Evolutionary conservation across 2,888 invertebrate genomes (phyloP), one percentile per base, ranked within the genome.

Genomic region (Caenorhabditis panamensis): DNA sequence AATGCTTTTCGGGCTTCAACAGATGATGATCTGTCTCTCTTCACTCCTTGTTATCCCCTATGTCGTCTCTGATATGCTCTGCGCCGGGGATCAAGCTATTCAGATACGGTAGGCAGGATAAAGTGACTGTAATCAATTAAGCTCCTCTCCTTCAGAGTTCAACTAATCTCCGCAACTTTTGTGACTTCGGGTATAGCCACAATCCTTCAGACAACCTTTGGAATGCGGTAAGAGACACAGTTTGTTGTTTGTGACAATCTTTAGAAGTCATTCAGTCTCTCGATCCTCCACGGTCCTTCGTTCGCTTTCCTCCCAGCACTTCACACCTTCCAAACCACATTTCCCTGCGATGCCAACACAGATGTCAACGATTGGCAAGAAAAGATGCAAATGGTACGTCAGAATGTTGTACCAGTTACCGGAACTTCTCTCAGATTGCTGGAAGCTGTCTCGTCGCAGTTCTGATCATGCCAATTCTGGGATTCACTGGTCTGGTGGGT

Each of bases 271-370:
- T 44, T 47, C 69, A 88, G 89, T 26, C 78, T 89, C 24, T 89
- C 88, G 0, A 84, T 89, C n/a, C 84, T 89, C 1, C 90, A 89
- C 67, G 89, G 89, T 9, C 88, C 89, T 9, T 87, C 88, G 18
- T 90, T 89, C 59, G 89, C 90, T 6, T 89, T 90, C 56, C 72
- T 89, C 22, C 90, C 89, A 9, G 86, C 89, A 5, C 61, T 89
- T 0, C 59, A 86, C 28, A 88, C 88, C 1, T 88, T 89, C 64
- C 84, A 82, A 44, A 51, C 76, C 20, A 51, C 68, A 5, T 78
- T 63, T 62, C 73, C 78, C 0, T 75, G 82, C 22, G 62, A 71
- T 58, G 66, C 67, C 13, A 61, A 68, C 20, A 66, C 75, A 11
- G 36, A 75, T 26, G 47, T 36, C 8, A 66, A 69, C 20, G 44